These are phyloP conservation scores for Diarsia rubi DNA, from an alignment of 2,888 invertebrate genomes.

Conservation along the genomic window DNA sequence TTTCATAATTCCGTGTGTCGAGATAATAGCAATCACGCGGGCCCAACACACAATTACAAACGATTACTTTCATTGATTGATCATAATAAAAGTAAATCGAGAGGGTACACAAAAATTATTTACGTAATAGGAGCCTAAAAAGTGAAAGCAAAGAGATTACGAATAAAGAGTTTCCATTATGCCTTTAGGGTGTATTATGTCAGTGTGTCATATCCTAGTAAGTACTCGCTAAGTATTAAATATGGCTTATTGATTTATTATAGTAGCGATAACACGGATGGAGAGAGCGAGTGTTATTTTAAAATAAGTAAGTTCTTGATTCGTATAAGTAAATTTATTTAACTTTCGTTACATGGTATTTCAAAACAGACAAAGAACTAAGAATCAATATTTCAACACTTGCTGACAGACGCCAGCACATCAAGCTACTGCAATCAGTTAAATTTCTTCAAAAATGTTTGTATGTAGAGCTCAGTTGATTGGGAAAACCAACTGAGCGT, in stretches of 20 bases:
- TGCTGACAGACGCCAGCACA: too few relatives aligned
- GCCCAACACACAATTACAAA: conserved; percentile 59
- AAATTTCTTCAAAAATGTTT: too few relatives aligned
- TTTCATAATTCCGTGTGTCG: conserved; percentile 63
- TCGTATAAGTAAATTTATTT: neutral
- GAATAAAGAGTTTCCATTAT: conserved; percentile 42
- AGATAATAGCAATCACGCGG: conserved; percentile 58
- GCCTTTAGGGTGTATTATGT: conserved; percentile 40
- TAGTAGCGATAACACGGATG: neutral
- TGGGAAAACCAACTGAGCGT: too few relatives aligned
- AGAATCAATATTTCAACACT: too few relatives aligned
- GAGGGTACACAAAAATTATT: conserved; percentile 51
- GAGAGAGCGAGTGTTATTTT: neutral
- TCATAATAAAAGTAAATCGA: conserved; percentile 59
- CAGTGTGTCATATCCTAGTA: conserved; percentile 14
- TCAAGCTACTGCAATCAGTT: too few relatives aligned
- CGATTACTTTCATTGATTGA: conserved; percentile 67
- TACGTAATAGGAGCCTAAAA: conserved; percentile 58
- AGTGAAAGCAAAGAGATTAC: conserved; percentile 58
- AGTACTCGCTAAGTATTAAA: conserved; percentile 10
- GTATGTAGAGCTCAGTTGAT: too few relatives aligned
- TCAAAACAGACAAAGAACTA: neutral
- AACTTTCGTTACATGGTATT: neutral
- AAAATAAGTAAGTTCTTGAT: neutral
- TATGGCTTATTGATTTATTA: conserved; percentile 16